A percentile compares a stretch with the other conserved stretches of the same genome.
Conservation (phyloP, 2,797 vertebrate genomes). For the Botia almorhae region DNA sequence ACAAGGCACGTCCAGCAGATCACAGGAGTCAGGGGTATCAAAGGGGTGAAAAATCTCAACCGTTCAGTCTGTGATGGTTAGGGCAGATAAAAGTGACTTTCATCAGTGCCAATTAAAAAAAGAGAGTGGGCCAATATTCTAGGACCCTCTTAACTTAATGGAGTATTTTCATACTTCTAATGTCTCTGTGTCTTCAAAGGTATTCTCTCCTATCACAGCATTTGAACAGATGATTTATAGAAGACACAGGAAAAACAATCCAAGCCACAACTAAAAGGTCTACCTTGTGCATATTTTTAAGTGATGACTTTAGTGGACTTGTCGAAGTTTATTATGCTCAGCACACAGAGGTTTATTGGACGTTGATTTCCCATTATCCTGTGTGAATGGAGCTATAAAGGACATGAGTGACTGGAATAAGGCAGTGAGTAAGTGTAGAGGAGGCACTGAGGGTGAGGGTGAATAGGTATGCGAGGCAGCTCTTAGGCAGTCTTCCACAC, state of each 20-base stretch:
- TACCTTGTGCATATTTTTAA: conserved; percentile 12
- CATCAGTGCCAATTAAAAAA: conserved; percentile 77
- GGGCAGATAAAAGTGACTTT: conserved; percentile 71
- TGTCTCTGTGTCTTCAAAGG: conserved; percentile 18
- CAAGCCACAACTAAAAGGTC: conserved; percentile 21
- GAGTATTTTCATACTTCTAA: conserved; percentile 68
- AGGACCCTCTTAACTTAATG: conserved; percentile 64
- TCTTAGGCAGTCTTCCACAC: conserved; percentile 67
- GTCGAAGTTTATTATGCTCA: conserved; percentile 19
- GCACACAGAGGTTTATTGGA: conserved; percentile 20
- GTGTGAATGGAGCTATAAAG: conserved; percentile 32
- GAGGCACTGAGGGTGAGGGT: conserved; percentile 56
- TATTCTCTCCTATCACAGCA: background rate
- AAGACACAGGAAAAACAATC: conserved; percentile 16
- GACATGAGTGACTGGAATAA: conserved; percentile 44
- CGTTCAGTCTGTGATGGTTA: conserved; percentile 66
- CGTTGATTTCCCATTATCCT: conserved; percentile 27
- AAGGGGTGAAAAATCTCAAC: conserved; percentile 75
- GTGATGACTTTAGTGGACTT: conserved; percentile 2
- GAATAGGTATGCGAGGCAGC: conserved; percentile 59
- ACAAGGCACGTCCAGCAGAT: conserved; percentile 73
- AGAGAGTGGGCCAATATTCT: conserved; percentile 67
- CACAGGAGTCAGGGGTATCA: conserved; percentile 76
- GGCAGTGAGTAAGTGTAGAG: conserved; percentile 58
- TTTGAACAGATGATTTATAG: conserved; percentile 11